Conservation (phyloP, 2,113 vertebrate species). For the Alethe castanea region DNA sequence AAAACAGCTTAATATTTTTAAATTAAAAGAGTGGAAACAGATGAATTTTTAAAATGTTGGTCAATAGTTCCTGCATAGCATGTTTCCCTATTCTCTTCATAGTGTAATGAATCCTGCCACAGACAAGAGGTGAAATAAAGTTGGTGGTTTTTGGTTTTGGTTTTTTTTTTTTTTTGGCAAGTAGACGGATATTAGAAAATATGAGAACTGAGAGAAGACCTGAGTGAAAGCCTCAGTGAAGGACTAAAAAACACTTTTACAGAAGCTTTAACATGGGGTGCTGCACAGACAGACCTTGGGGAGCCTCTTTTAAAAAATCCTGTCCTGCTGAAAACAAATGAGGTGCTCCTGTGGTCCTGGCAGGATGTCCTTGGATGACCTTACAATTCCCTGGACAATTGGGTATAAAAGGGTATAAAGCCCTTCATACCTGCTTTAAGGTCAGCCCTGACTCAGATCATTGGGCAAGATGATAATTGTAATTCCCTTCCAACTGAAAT, state of each 20-base stretch:
- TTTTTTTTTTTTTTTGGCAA: not conserved
- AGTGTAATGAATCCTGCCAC: not conserved
- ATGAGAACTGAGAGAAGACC: not conserved
- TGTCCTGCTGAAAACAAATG: not conserved
- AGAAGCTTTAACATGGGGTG: not conserved
- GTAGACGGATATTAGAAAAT: not conserved
- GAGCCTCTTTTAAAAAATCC: not conserved
- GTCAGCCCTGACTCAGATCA: not conserved
- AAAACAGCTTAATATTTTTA: not conserved
- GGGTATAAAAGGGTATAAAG: not conserved
- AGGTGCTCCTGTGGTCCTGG: accelerated
- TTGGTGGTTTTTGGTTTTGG: not conserved
- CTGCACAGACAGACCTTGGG: not conserved
- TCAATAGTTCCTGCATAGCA: not conserved
- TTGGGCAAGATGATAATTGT: not conserved
- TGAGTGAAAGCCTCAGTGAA: not conserved
- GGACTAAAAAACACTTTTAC: not conserved
- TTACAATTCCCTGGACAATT: not conserved
- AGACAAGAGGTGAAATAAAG: not conserved
- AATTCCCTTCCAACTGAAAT: not conserved
- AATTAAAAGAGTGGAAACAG: not conserved
- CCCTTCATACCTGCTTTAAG: not conserved
- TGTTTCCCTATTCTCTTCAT: not conserved
- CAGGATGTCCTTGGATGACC: too few species aligned
- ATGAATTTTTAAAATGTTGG: not conserved